Percentiles rank a stretch among this genome's conserved stretches.
Evolutionary conservation across 2,888 invertebrate genomes (phyloP).

Genomic region (Acronicta alni): DNA sequence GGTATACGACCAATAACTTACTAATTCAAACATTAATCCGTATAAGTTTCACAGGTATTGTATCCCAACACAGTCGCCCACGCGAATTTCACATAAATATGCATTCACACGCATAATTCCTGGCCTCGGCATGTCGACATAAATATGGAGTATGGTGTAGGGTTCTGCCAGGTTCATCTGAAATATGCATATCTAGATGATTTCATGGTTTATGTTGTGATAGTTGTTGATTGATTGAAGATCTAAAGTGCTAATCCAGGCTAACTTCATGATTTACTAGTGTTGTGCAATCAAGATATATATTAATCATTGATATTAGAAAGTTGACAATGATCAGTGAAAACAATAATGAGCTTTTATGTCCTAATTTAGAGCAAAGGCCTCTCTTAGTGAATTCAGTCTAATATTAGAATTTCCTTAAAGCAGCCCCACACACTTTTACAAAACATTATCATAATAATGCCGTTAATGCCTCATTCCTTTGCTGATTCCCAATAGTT

Average conservation of each 20-base stretch:
- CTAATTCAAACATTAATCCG: slow-evolving; percentile 53
- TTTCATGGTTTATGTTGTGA: slow-evolving; percentile 3
- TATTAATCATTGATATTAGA: too few relatives aligned
- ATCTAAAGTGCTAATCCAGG: neutral
- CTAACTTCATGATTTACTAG: neutral
- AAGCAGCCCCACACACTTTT: too few relatives aligned
- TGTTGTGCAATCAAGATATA: too few relatives aligned
- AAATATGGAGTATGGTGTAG: slow-evolving; percentile 69
- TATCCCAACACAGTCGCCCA: slow-evolving; percentile 54
- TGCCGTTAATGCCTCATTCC: too few relatives aligned
- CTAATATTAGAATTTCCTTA: too few relatives aligned
- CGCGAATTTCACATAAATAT: slow-evolving; percentile 72
- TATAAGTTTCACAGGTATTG: slow-evolving; percentile 50
- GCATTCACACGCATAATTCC: slow-evolving; percentile 75
- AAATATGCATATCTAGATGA: slow-evolving; percentile 15
- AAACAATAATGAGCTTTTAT: too few relatives aligned
- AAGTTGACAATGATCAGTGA: too few relatives aligned
- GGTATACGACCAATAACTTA: slow-evolving; percentile 46
- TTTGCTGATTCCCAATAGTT: too few relatives aligned
- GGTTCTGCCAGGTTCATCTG: slow-evolving; percentile 29
- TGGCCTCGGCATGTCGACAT: slow-evolving; percentile 63
- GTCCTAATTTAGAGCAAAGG: too few relatives aligned
- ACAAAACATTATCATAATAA: too few relatives aligned
- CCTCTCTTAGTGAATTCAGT: too few relatives aligned
- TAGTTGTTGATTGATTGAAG: neutral